Percentiles rank a stretch among this genome's conserved stretches.
Evolutionary conservation across 2,113 vertebrate genomes (phyloP).

Genomic region (Xyliphius kryptos): DNA sequence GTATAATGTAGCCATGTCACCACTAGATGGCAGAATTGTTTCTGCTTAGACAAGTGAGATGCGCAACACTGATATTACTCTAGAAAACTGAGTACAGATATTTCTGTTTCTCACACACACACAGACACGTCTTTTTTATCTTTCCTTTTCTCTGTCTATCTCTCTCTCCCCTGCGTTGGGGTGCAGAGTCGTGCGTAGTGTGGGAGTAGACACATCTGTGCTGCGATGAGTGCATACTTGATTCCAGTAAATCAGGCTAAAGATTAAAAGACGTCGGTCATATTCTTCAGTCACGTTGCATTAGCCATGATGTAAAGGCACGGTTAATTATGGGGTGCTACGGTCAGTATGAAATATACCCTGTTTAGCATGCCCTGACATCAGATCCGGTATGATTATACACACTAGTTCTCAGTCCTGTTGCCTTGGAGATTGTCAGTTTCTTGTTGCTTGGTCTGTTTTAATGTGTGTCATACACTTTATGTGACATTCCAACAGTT

Average conservation of each 20-base stretch:
- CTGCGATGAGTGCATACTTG: slow-evolving; percentile 32
- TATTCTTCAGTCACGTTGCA: slow-evolving; percentile 20
- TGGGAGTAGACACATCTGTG: slow-evolving; percentile 13
- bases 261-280: slow-evolving; percentile 31
- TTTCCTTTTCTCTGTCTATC: not conserved
- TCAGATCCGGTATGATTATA: slow-evolving; percentile 39
- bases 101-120: too few relatives aligned
- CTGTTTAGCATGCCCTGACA: slow-evolving; percentile 38
- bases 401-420: slow-evolving; percentile 7
- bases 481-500: not conserved
- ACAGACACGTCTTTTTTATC: too few relatives aligned
- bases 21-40: slow-evolving; percentile 36
- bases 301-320: slow-evolving; percentile 19
- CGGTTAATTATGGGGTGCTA: slow-evolving; percentile 32
- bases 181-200: too few relatives aligned
- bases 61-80: too few relatives aligned
- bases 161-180: not conserved
- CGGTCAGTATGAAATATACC: slow-evolving; percentile 41
- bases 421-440: slow-evolving; percentile 48
- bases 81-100: too few relatives aligned
- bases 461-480: slow-evolving; percentile 18
- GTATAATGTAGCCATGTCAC: not conserved
- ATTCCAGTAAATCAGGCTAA: slow-evolving; percentile 38
- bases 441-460: too few relatives aligned
- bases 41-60: slow-evolving; percentile 2